Conservation (phyloP, 2,797 vertebrate genomes). For the Acanthiza pusilla region DNA sequence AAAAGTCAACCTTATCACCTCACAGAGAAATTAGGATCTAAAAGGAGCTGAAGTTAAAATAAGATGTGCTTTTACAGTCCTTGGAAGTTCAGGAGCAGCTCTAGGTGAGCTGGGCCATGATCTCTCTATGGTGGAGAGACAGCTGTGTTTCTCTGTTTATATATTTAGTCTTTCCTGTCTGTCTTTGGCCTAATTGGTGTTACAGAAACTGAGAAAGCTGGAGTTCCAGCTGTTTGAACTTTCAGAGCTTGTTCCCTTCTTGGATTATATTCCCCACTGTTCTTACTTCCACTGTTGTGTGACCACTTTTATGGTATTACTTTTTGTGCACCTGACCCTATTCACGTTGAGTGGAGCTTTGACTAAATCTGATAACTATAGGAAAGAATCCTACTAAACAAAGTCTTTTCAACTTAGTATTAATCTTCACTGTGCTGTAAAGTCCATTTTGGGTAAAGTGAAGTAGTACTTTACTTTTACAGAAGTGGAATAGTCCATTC, state of each 20-base stretch:
- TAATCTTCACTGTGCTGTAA: neutral
- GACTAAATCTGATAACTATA: neutral
- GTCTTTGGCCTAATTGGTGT: fast-evolving
- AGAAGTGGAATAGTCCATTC: neutral
- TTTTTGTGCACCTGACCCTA: neutral
- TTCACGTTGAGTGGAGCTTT: neutral
- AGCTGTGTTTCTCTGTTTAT: neutral
- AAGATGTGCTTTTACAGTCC: neutral
- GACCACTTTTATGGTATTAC: neutral
- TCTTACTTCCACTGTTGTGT: neutral
- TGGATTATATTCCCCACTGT: neutral
- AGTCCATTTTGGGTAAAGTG: neutral
- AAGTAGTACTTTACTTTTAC: neutral
- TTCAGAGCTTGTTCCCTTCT: neutral
- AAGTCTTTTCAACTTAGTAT: neutral
- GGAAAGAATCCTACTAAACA: neutral
- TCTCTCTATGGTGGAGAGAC: neutral
- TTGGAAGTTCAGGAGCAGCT: neutral
- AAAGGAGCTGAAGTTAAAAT: neutral
- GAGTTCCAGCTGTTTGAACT: neutral
- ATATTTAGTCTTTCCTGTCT: neutral
- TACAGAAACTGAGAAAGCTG: neutral
- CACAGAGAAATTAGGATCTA: neutral
- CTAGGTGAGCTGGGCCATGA: neutral
- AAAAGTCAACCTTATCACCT: neutral